Conservation (phyloP, 2,888 invertebrate species). For the Willowsia nigromaculata region DNA sequence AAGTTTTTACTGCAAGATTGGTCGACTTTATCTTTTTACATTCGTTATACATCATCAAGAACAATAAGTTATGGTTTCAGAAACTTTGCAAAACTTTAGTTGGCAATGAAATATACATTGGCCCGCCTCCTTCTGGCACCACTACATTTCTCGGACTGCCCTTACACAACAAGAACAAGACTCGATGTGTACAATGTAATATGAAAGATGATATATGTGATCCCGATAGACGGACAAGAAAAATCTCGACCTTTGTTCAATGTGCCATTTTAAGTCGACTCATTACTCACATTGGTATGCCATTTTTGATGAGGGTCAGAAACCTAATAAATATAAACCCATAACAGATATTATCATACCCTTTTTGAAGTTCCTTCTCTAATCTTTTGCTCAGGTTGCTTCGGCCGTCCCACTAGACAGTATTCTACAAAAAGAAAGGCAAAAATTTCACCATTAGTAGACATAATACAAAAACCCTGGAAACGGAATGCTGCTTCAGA, state of each 20-base stretch:
- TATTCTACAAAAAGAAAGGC: slow-evolving; percentile 83
- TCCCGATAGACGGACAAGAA: background rate
- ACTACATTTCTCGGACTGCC: background rate
- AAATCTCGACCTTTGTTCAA: no score
- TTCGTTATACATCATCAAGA: no score
- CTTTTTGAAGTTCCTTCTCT: slow-evolving; percentile 91
- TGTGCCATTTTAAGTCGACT: no score
- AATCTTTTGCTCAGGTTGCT: slow-evolving; percentile 91
- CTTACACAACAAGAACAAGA: background rate
- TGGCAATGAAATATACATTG: slow-evolving; percentile 17
- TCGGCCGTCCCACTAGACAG: slow-evolving; percentile 91
- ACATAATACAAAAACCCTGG: background rate
- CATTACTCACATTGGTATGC: no score
- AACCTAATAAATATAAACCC: background rate
- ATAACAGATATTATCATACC: slow-evolving; percentile 82
- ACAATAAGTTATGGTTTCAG: slow-evolving; percentile 60
- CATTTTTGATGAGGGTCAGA: no score
- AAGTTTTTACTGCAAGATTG: no score
- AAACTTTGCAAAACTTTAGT: slow-evolving; percentile 44
- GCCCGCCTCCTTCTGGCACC: slow-evolving; percentile 63
- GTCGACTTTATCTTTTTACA: no score
- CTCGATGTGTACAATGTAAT: background rate
- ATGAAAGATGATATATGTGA: background rate
- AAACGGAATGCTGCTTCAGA: background rate
- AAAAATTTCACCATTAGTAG: background rate